These are phyloP conservation scores for Glyptemys insculpta DNA, from an alignment of 2,797 vertebrate species.

Conservation along the genomic window DNA sequence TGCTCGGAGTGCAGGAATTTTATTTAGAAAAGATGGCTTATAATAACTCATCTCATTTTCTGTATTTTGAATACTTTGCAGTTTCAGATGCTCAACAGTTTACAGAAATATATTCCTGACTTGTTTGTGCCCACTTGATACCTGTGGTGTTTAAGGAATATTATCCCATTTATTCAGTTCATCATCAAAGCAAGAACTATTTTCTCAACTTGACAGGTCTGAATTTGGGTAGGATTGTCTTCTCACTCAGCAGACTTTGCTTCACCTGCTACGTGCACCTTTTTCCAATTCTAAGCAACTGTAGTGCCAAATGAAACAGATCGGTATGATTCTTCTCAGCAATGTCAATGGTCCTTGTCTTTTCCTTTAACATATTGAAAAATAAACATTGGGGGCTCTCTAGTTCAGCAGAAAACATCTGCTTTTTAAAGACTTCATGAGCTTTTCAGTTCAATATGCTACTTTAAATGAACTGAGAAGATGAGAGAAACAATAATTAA, in stretches of 20 bases:
- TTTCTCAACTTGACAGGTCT: not conserved
- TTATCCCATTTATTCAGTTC: not conserved
- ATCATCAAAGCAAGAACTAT: not conserved
- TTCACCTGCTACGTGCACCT: not conserved
- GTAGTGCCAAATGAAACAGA: not conserved
- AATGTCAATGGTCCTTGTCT: not conserved
- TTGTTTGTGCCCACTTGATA: constrained; percentile 4
- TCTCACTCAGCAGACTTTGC: not conserved
- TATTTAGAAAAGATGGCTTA: not conserved
- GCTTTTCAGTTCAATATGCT: constrained; percentile 25
- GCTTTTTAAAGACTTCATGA: not conserved
- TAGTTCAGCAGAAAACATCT: not conserved
- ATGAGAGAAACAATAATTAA: constrained; percentile 26
- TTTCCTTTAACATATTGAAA: not conserved
- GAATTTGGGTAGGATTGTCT: not conserved
- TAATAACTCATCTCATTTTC: constrained; percentile 4
- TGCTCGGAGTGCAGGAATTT: not conserved
- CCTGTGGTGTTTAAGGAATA: not conserved
- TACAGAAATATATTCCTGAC: not conserved
- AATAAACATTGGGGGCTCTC: not conserved
- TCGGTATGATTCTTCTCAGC: not conserved
- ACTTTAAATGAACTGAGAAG: constrained; percentile 10
- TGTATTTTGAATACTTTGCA: not conserved
- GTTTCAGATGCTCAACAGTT: constrained; percentile 20
- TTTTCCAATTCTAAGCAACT: not conserved